Evolutionary conservation across 2,888 invertebrate genomes (phyloP).

Genomic region (Heliconius aoede): DNA sequence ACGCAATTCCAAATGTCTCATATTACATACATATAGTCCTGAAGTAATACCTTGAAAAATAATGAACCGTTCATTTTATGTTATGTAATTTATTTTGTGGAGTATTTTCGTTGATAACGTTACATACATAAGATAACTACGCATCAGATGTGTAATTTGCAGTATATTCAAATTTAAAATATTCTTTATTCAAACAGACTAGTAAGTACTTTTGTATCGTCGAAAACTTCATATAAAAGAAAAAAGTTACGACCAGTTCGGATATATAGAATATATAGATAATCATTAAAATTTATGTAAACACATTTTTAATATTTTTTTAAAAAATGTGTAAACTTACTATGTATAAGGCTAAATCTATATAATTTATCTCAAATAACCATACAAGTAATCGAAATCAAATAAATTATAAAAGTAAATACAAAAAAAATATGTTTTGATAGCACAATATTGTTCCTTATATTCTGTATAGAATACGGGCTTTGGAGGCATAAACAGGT

Average conservation of each 20-base stretch:
- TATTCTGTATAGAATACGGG: neutral
- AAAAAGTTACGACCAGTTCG: too few relatives aligned
- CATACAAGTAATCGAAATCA: neutral
- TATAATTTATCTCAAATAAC: too few relatives aligned
- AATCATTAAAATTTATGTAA: too few relatives aligned
- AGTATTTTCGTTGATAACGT: neutral
- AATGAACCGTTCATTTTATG: neutral
- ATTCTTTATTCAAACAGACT: too few relatives aligned
- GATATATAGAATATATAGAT: too few relatives aligned
- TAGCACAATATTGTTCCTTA: constrained; percentile 13
- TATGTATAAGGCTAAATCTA: too few relatives aligned
- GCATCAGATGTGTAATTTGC: neutral
- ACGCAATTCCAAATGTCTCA: constrained; percentile 11
- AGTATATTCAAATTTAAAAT: too few relatives aligned
- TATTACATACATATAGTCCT: neutral
- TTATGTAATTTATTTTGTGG: constrained; percentile 3
- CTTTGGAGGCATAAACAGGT: constrained; percentile 14
- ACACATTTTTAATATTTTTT: too few relatives aligned
- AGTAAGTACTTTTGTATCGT: too few relatives aligned
- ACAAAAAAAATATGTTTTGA: neutral
- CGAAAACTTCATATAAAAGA: too few relatives aligned
- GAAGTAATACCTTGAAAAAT: constrained; percentile 16
- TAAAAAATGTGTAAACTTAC: too few relatives aligned
- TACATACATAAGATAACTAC: too few relatives aligned
- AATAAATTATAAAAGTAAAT: neutral